Conservation (phyloP, 1,140 invertebrate genomes). For the Hermetia illucens region DNA sequence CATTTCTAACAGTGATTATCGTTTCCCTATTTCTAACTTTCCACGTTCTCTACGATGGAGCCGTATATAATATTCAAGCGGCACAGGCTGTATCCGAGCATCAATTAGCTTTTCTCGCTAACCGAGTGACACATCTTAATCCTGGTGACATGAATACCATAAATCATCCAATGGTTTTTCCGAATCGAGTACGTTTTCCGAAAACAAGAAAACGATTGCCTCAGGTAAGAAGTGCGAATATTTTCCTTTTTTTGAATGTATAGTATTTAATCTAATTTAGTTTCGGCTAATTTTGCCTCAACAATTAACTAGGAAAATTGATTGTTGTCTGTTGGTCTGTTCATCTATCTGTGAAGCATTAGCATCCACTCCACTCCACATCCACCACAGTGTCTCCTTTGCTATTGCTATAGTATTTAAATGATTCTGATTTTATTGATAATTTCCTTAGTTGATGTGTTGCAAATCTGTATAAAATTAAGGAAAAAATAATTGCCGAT, state of each 20-base stretch:
- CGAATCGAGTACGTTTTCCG: slow-evolving; percentile 33
- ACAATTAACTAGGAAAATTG: not conserved
- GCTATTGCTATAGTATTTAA: too few relatives aligned
- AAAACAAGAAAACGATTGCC: slow-evolving; percentile 38
- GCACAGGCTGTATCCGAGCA: slow-evolving; percentile 26
- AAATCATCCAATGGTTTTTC: slow-evolving; percentile 31
- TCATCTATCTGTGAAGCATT: too few relatives aligned
- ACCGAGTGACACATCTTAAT: slow-evolving; percentile 9
- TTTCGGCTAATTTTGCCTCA: too few relatives aligned
- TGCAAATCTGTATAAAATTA: too few relatives aligned
- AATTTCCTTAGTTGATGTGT: too few relatives aligned
- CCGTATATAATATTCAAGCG: slow-evolving; percentile 56
- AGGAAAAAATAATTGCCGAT: too few relatives aligned
- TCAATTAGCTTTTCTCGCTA: slow-evolving; percentile 10
- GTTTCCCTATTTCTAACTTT: slow-evolving; percentile 66
- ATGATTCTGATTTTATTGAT: too few relatives aligned
- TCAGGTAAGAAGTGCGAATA: slow-evolving; percentile 34
- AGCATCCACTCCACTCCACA: too few relatives aligned
- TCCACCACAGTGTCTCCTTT: too few relatives aligned
- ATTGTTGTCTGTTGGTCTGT: too few relatives aligned
- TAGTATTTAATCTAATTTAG: not conserved
- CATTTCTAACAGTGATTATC: slow-evolving; percentile 58
- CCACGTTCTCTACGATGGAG: slow-evolving; percentile 67
- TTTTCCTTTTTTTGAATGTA: not conserved
- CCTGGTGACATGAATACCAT: slow-evolving; percentile 19